Evolutionary conservation across 2,888 invertebrate species (phyloP).

Genomic region (Agrilus cyanescens): DNA sequence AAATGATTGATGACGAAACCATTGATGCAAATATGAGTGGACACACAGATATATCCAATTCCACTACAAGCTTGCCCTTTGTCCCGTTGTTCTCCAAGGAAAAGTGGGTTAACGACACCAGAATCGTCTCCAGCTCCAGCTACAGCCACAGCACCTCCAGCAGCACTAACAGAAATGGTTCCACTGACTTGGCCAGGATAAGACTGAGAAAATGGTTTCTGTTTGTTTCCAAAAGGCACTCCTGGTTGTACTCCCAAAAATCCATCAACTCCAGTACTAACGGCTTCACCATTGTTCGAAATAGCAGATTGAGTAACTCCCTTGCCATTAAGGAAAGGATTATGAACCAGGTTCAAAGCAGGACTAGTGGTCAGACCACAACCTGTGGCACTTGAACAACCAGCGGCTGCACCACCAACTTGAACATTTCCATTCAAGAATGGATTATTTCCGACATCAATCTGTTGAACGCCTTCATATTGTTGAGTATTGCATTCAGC

Average conservation of each 20-base stretch:
- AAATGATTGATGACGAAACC: slow-evolving; percentile 45
- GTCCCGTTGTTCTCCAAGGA: not conserved
- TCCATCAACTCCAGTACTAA: slow-evolving; percentile 23
- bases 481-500: slow-evolving; percentile 16
- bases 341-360: not conserved
- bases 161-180: not conserved
- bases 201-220: slow-evolving; percentile 10
- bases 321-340: slow-evolving; percentile 1
- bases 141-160: not conserved
- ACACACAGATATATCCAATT: slow-evolving; percentile 48
- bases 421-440: slow-evolving; percentile 22
- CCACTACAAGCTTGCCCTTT: slow-evolving; percentile 39
- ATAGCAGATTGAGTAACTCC: slow-evolving; percentile 6
- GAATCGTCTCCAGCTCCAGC: not conserved
- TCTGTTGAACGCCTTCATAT: slow-evolving; percentile 4
- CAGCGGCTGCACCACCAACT: slow-evolving; percentile 7
- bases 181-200: slow-evolving; percentile 1
- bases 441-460: slow-evolving; percentile 23
- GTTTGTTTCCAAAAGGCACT: slow-evolving; percentile 18
- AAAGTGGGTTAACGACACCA: not conserved
- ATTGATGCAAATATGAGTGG: slow-evolving; percentile 46
- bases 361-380: too few relatives aligned
- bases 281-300: slow-evolving; percentile 26
- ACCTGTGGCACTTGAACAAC: not conserved
- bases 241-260: slow-evolving; percentile 33